These are phyloP conservation scores for Xenopus tropicalis DNA, from an alignment of 2,113 vertebrate genomes.

Conservation along the genomic window UCB_Xtro_10.0 CM004447.2:95311001-95311500, in stretches of 20 bases:
- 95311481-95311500: constrained; percentile 64
- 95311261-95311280: constrained; percentile 54
- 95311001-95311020: no score
- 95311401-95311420: constrained; percentile 57
- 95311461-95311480: constrained; percentile 73
- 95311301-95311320: no score
- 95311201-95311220: constrained; percentile 79
- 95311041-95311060: no score
- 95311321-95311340: no score
- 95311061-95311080: no score
- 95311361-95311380: no score
- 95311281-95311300: no score
- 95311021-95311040: no score
- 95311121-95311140: constrained; percentile 61
- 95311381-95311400: constrained; percentile 57
- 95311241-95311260: constrained; percentile 72
- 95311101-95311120: no score
- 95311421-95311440: constrained; percentile 63
- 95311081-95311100: no score
- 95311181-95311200: constrained; percentile 75
- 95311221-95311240: constrained; percentile 76
- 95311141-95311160: constrained; percentile 65
- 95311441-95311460: constrained; percentile 66
- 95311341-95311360: no score
- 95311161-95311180: constrained; percentile 66